Base-by-base conservation (phyloP, 1,140 invertebrate species). In the Meloidogyne floridensis region DNA sequence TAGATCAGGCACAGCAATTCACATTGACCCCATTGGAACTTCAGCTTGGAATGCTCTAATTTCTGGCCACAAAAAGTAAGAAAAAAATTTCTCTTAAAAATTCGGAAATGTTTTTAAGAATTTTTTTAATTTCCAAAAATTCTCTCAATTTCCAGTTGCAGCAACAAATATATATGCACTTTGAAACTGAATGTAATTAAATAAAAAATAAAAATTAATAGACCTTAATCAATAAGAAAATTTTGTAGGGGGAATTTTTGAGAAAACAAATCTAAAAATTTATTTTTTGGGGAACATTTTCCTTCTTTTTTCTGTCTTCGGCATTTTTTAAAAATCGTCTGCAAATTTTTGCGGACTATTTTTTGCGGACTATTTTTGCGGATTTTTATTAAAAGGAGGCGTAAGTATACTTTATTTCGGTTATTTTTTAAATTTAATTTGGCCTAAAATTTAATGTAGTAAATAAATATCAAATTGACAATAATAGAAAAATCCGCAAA, bases 41-140 rank as follows among this genome's bases (percentile, higher is more conserved):
- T 97, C 96, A 93, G 98, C 98, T 9, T 99, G 98, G 98, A 99
- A 99, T 92, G 94, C 97, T 13, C 91, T 99, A 72, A 93, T 99
- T 56, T 93, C 93, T 86, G 98, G 98, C 42, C 95, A 99, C 90
- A 99, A 99, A 92, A 93, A 96, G 93, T 94, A 88, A 83, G 80
- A 70, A 69, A 32, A 13, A 72, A 47, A 47, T 47, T 8, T n/a
- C 6, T 10, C 78, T 65, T 84, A 10, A 13, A 11, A 15, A 76
- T 83, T 9, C n/a, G 9, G 51, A 56, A 47, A 59, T 59, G 4
- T 59, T 47, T 43, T n/a, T 47, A 43, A n/a, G 6, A 65, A 65
- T 2, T n/a, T 7, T n/a, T n/a, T n/a, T 15, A 59, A 7, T 6
- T 65, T 65, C 59, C 59, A 65, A 65, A 65, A 65, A 65, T 65